These are phyloP conservation scores for Brachyhypopomus occidentalis DNA, from an alignment of 2,113 vertebrate species.

Conservation along the genomic window DNA sequence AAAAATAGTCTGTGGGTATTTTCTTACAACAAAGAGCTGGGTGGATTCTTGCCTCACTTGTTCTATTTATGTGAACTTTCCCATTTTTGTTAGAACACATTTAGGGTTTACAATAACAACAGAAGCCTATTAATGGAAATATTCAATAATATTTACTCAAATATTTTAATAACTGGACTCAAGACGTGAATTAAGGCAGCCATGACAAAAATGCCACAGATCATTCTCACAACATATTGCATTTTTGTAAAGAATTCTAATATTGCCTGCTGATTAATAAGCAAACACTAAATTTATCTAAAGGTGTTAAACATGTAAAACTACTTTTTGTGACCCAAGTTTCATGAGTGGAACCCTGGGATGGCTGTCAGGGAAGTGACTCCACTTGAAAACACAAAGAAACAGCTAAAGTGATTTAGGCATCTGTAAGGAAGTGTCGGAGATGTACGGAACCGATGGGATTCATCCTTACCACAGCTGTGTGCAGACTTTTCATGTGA, in stretches of 20 bases:
- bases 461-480: not conserved
- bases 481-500: constrained; percentile 31
- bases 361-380: constrained; percentile 10
- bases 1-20: not conserved
- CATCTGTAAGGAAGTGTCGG: constrained; percentile 18
- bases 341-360: not conserved
- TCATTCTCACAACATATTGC: not conserved
- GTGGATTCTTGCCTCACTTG: not conserved
- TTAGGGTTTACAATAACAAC: not conserved
- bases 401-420: not conserved
- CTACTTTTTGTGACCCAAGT: not conserved
- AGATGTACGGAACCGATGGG: not conserved
- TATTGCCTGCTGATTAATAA: not conserved
- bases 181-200: not conserved
- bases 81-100: not conserved
- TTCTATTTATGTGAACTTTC: not conserved
- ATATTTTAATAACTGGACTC: not conserved
- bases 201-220: not conserved
- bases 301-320: not conserved
- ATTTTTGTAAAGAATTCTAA: not conserved
- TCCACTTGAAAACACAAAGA: not conserved
- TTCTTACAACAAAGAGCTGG: not conserved
- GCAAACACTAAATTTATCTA: not conserved
- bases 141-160: not conserved
- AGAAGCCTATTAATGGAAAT: not conserved